Base-by-base conservation (phyloP, 2,888 invertebrate genomes). In the Eupeodes luniger region DNA sequence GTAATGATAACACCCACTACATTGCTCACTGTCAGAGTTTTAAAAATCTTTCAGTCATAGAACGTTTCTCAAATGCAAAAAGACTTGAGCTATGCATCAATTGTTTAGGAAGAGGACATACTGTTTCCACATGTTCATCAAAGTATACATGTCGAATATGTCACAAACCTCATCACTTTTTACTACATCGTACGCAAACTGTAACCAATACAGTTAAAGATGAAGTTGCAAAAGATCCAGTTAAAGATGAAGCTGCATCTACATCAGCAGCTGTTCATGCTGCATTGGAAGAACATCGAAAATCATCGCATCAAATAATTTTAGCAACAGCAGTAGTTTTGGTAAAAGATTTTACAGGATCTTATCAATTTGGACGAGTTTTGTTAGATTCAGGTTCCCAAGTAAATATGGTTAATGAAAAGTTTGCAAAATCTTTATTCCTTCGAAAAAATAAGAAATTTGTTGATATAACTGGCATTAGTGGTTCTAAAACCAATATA, bases 281-380 rank as follows among this genome's bases (percentile, higher is more conserved):
- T 1, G 55, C 70, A 9, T 57, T 44, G 44, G 44, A 70, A 19
- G 44, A 70, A 57, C 19, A 57, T 57, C 7, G 27, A 3, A 16
- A 19, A 27, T 11, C 19, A 11, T 9, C 16, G 27, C 5, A 27
- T 57, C 57, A 57, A 57, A 19, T 57, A 4, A 57, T 19, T 7
- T 6, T 57, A 57, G 57, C 57, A 27, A 57, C 57, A 57, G 19
- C 19, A 3, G 19, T 57, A 69, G 51, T 51, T 9, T n/a, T 53
- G 14, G 34, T 49, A 4, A 34, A 67, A 27, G 67, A 67, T 51
- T 67, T 51, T 14, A 27, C 69, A 36, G 53, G 53, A 51, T 27
- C 59, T 16, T 77, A 49, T 36, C 59, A 69, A 34, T 55, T 77
- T 6, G 77, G 66, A 14, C 40, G 66, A 11, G 66, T 67, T 64